These are phyloP conservation scores for Caenorhabditis japonica DNA, from an alignment of 2,888 invertebrate species.

Conservation along the genomic window DNA sequence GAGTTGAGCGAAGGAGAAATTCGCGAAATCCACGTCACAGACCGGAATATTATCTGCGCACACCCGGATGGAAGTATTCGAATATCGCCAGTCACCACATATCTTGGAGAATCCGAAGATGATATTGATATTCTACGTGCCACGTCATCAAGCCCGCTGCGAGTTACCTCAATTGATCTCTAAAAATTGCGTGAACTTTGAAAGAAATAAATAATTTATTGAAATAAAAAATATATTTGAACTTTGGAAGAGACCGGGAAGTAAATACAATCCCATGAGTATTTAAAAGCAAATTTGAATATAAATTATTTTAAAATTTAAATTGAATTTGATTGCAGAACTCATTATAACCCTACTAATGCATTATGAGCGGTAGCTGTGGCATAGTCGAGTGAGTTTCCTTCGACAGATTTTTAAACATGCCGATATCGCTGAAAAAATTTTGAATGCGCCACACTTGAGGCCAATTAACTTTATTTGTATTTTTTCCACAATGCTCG, in stretches of 20 bases:
- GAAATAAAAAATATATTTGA: too few relatives aligned
- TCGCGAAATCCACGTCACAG: neutral
- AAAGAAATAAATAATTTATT: too few relatives aligned
- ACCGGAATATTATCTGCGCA: conserved; percentile 19
- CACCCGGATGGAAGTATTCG: conserved; percentile 35
- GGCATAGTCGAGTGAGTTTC: conserved; percentile 60
- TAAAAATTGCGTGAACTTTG: too few relatives aligned
- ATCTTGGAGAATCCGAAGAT: conserved; percentile 4
- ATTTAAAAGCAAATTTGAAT: too few relatives aligned
- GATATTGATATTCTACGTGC: conserved; percentile 19
- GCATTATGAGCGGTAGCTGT: conserved; percentile 63
- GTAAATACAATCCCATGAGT: too few relatives aligned
- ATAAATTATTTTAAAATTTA: neutral
- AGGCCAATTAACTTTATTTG: too few relatives aligned
- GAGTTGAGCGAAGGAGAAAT: conserved; percentile 46
- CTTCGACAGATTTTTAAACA: neutral
- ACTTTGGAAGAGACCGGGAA: too few relatives aligned
- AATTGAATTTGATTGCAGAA: too few relatives aligned
- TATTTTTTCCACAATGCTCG: too few relatives aligned
- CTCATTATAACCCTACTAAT: conserved; percentile 9
- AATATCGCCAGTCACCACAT: neutral
- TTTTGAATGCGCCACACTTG: neutral
- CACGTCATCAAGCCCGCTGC: conserved; percentile 19
- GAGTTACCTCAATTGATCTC: conserved; percentile 13
- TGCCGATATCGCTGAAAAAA: neutral